phyloP scores from a whole-genome alignment of 2,113 vertebrate species.

The Polypterus bichir region DNA sequence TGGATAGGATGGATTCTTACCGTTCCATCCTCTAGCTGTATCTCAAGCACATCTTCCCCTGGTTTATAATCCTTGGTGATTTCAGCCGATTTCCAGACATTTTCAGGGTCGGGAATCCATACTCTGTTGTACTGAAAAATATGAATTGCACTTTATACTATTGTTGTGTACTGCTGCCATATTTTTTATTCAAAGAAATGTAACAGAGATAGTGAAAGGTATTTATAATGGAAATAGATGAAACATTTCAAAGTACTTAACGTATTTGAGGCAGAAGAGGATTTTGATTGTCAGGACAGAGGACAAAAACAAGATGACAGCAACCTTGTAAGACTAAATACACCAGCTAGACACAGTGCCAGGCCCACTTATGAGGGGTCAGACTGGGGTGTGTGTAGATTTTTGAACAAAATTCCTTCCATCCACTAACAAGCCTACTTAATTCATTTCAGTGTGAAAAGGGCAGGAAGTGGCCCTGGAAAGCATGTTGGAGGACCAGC shows the following conservation, averaged over 20 bases:
- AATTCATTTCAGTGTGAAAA: too few species aligned
- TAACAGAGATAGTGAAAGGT: neutral
- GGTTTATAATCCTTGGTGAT: slow-evolving; percentile 63
- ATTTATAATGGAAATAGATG: neutral
- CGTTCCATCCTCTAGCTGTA: slow-evolving; percentile 75
- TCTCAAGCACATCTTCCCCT: slow-evolving; percentile 51
- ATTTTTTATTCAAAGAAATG: neutral
- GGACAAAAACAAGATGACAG: too few species aligned
- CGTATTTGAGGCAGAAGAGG: too few species aligned
- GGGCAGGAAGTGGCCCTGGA: too few species aligned
- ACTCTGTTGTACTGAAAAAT: slow-evolving; percentile 77
- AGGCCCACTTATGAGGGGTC: too few species aligned
- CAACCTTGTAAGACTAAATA: too few species aligned
- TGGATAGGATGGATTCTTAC: slow-evolving; percentile 45
- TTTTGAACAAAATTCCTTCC: too few species aligned
- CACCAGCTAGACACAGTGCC: too few species aligned
- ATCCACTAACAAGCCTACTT: too few species aligned
- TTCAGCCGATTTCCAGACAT: slow-evolving; percentile 91
- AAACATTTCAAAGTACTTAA: neutral
- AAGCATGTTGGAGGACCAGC: too few species aligned
- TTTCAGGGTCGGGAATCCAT: slow-evolving; percentile 80
- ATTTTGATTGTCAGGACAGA: too few species aligned
- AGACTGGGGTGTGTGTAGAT: too few species aligned
- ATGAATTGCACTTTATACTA: neutral
- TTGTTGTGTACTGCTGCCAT: neutral